Evolutionary conservation across 1,140 invertebrate genomes (phyloP).

Genomic region (Conopomorpha cramerella): DNA sequence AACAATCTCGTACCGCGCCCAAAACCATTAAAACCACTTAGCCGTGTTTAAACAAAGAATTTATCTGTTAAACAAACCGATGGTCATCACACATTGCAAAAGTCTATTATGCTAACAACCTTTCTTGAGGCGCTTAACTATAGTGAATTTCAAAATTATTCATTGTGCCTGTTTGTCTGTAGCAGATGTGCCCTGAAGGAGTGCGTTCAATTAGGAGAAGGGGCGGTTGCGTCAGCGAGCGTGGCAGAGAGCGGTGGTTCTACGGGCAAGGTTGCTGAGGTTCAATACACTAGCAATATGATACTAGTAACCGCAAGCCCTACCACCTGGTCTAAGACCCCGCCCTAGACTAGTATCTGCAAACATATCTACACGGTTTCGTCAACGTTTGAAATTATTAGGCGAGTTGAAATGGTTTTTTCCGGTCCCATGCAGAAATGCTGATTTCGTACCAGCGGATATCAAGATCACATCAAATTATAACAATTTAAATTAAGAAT

Average conservation of each 20-base stretch:
- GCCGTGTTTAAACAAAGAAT: no score
- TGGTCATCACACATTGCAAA: slow-evolving; percentile 16
- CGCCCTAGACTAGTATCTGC: no score
- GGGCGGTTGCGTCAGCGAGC: slow-evolving; percentile 48
- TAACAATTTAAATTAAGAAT: no score
- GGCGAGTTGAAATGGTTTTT: no score
- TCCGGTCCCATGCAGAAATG: no score
- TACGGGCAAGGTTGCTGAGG: slow-evolving; percentile 58
- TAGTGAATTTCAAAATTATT: slow-evolving; percentile 23
- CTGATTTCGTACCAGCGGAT: no score
- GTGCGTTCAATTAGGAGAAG: slow-evolving; percentile 55
- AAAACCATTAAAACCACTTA: no score
- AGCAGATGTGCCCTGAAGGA: slow-evolving; percentile 48
- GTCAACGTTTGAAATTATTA: no score
- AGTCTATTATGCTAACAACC: slow-evolving; percentile 35
- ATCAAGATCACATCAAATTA: no score
- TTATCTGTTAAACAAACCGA: slow-evolving; percentile 4
- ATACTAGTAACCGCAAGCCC: slow-evolving; percentile 11
- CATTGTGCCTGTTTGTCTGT: slow-evolving; percentile 26
- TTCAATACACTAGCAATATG: slow-evolving; percentile 59
- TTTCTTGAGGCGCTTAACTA: slow-evolving; percentile 36
- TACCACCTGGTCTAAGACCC: no score
- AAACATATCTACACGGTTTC: no score
- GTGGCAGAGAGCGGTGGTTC: slow-evolving; percentile 45
- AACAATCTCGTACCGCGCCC: no score